Evolutionary conservation across 2,113 vertebrate genomes (phyloP).

Genomic region (Rhinolophus ferrumequinum): DNA sequence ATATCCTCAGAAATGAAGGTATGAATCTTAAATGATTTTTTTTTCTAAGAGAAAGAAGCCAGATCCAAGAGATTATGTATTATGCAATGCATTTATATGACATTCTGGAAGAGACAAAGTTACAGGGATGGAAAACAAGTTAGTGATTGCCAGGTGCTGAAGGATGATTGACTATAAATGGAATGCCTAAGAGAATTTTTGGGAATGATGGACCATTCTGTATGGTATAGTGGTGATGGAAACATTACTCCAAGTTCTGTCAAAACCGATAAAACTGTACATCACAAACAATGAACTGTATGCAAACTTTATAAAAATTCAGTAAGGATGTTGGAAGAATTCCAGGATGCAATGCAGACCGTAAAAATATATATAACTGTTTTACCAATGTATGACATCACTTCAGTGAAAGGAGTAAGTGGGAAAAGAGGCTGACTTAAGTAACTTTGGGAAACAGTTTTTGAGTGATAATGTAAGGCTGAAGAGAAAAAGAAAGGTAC

Average conservation of each 20-base stretch:
- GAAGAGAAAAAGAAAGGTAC: not conserved
- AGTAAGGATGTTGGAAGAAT: not conserved
- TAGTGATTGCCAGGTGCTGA: not conserved
- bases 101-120: not conserved
- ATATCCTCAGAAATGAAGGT: not conserved
- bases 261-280: too few relatives aligned
- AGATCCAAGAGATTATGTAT: too few relatives aligned
- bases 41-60: not conserved
- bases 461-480: not conserved
- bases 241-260: not conserved
- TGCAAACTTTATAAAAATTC: not conserved
- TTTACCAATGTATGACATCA: not conserved
- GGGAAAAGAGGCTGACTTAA: not conserved
- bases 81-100: too few relatives aligned
- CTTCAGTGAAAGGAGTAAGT: not conserved
- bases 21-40: not conserved
- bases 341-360: not conserved
- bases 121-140: not conserved
- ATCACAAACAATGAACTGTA: too few relatives aligned
- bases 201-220: not conserved
- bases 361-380: not conserved
- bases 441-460: not conserved
- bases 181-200: not conserved
- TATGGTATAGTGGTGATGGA: not conserved
- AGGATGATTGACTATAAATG: not conserved